Base-by-base conservation (phyloP, 1,140 invertebrate genomes). In the Oncopeltus fasciatus region DNA sequence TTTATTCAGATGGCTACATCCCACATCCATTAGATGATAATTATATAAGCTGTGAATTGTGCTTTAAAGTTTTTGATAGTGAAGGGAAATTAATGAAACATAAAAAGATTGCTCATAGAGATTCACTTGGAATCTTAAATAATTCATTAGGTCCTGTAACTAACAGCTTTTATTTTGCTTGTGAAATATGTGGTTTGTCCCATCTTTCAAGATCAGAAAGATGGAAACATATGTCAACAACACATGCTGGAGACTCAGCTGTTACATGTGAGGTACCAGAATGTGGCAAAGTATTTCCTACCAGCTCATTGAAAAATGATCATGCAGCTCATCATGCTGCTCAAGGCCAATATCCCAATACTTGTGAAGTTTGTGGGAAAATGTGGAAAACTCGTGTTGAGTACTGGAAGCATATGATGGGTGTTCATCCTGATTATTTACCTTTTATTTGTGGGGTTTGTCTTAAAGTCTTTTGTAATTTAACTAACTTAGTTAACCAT, bases 361-460 rank as follows among this genome's bases (percentile, higher is more conserved):
- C 67, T 1, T 71, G 70, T 64, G 70, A 71, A 64, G 74, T 80
- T 26, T 80, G 78, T 61, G 77, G 77, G 0, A 78, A 78, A 67
- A 64, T 80, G 14, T 80, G 77, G 77, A 73, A 75, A n/a, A 77
- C 74, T 51, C 72, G 76, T 31, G 76, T 78, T 1, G 77, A 79
- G 66, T 80, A 77, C 64, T 80, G 77, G 74, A 80, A 79, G 63
- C 77, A 80, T 21, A 76, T 78, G 24, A 78, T 78, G 77, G 77
- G 77, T 5, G 77, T 80, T 0, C 78, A 80, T 61, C 70, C 76
- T 3, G 75, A 78, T 26, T 76, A 72, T 5, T 75, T 80, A 16
- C 77, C 77, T 1, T 69, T 77, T n/a, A 75, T 78, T 12, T 80
- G 78, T 61, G 78, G 78, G 1, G 76, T 80, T 28, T 80, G 78